These are phyloP conservation scores for Gymnorhina tibicen DNA, from an alignment of 2,113 vertebrate genomes.

Conservation along the genomic window DNA sequence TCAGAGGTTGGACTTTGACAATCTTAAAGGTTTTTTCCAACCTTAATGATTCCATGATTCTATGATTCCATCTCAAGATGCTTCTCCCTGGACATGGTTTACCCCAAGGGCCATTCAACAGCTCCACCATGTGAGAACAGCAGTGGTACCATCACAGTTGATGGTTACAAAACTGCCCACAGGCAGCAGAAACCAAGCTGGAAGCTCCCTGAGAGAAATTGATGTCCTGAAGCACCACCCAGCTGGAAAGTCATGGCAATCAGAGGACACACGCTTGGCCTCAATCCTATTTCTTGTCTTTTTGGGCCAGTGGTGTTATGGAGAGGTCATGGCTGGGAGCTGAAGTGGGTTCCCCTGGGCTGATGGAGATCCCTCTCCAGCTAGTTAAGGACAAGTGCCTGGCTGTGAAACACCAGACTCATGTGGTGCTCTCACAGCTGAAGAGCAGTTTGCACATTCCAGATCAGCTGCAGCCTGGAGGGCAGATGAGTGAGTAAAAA, in stretches of 20 bases:
- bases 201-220: not conserved
- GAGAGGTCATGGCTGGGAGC: not conserved
- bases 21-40: not conserved
- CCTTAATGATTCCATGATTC: not conserved
- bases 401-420: not conserved
- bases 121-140: not conserved
- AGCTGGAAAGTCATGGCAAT: not conserved
- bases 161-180: not conserved
- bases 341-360: not conserved
- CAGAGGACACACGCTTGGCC: accelerated
- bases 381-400: not conserved
- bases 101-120: not conserved
- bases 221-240: not conserved
- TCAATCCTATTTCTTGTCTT: not conserved
- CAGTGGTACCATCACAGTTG: not conserved
- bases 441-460: not conserved
- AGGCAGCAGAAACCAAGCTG: not conserved
- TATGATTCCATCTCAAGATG: not conserved
- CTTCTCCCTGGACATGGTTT: not conserved
- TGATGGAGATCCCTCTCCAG: not conserved
- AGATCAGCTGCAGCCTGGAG: not conserved
- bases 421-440: not conserved
- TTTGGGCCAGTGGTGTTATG: accelerated
- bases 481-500: not conserved
- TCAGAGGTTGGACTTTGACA: no score